Evolutionary conservation across 2,113 vertebrate genomes (phyloP).

Genomic region (Gallinago undulata): DNA sequence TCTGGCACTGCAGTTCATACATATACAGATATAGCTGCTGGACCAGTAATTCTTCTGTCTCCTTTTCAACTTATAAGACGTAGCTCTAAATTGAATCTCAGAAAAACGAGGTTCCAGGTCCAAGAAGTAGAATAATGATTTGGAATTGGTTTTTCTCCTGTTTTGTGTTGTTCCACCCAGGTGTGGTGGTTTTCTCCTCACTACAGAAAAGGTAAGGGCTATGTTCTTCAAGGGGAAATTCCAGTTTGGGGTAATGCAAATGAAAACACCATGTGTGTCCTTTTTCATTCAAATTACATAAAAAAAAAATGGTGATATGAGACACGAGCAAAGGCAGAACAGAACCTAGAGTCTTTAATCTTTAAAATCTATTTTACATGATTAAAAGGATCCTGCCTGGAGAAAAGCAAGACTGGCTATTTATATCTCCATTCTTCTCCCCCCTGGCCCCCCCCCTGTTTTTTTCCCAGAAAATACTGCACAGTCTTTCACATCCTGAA

Average conservation of each 20-base stretch:
- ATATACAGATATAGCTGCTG: not conserved
- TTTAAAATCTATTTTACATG: constrained; percentile 73
- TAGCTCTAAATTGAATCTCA: not conserved
- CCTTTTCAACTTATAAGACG: not conserved
- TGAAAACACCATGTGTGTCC: constrained; percentile 30
- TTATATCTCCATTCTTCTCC: constrained; percentile 64
- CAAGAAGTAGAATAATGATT: not conserved
- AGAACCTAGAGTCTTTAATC: constrained; percentile 69
- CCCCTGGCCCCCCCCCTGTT: not conserved
- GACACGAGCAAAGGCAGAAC: constrained; percentile 52
- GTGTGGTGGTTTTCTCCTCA: not conserved
- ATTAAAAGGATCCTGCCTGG: constrained; percentile 71
- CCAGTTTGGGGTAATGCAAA: constrained; percentile 36
- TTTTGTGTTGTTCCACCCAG: not conserved
- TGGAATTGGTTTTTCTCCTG: not conserved
- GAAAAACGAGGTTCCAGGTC: not conserved
- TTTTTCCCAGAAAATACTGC: constrained; percentile 61
- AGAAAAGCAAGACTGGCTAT: constrained; percentile 68
- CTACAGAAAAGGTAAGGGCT: not conserved
- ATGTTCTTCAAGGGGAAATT: constrained; percentile 32
- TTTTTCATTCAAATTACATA: constrained; percentile 61
- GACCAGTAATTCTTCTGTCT: constrained; percentile 14
- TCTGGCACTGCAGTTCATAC: not conserved
- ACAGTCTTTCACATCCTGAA: constrained; percentile 64
- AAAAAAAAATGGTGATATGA: constrained; percentile 40